These are phyloP conservation scores for Leucophenga varia DNA, from an alignment of 1,140 invertebrate species.

Conservation along the genomic window DNA sequence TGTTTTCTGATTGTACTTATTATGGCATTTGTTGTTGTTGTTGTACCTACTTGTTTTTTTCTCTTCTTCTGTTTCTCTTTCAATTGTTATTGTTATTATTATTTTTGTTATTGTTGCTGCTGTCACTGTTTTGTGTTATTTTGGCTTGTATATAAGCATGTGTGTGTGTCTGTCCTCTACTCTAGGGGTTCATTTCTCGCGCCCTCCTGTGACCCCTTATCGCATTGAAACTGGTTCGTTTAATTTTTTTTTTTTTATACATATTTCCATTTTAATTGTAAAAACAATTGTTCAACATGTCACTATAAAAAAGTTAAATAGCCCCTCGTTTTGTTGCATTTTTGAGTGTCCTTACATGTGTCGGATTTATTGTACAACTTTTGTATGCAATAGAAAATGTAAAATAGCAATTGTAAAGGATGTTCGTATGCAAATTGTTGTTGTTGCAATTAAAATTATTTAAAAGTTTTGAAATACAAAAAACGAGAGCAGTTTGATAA, in stretches of 20 bases:
- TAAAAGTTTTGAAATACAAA: no score
- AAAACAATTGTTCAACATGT: constrained; percentile 25
- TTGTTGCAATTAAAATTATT: no score
- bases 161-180: constrained; percentile 1
- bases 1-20: constrained; percentile 23
- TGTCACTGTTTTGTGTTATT: constrained; percentile 17
- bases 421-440: no score
- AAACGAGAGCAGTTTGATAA: no score
- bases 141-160: neutral
- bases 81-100: constrained; percentile 25
- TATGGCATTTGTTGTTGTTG: constrained; percentile 46
- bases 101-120: constrained; percentile 45
- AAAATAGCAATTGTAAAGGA: no score
- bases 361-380: no score
- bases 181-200: constrained; percentile 5
- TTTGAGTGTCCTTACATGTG: no score
- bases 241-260: constrained; percentile 15
- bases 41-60: no score
- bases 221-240: constrained; percentile 27
- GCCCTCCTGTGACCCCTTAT: neutral
- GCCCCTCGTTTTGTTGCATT: no score
- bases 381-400: no score
- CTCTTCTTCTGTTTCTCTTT: no score
- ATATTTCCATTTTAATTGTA: constrained; percentile 38
- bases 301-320: no score